Base-by-base conservation (phyloP, 2,113 vertebrate species). In the Elanus axillaris region DNA sequence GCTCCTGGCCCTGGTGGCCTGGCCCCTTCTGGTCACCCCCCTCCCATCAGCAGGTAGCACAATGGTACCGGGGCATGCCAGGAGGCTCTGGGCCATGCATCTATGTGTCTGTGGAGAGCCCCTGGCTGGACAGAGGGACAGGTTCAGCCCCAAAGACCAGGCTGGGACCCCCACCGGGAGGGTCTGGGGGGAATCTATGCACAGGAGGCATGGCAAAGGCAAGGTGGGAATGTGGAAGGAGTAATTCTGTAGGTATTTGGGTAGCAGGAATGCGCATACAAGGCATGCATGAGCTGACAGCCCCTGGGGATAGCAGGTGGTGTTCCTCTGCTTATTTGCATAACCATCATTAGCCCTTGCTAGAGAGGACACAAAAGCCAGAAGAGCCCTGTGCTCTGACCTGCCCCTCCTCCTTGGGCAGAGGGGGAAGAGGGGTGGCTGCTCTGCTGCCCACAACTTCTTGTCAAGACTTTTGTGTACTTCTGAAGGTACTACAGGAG, bases 241-340 rank as follows among this genome's bases (percentile, higher is more conserved):
- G 63, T 42, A 9, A 55, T 90, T 25, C 12, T 20, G 53, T 38
- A 40, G 81, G 86, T 60, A 94, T 96, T 85, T 93, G 90, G 82
- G 85, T 32, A 92, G 67, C 90, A 88, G 94, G 92, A 96, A 96
- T 96, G 95, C 8, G 78, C 95, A 94, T 96, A 45, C 52, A 5
- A 96, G 94, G 96, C 79, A 95, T 78, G 95, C 96, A 89, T 90
- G 95, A 93, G 79, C 85, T 45, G 81, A 36, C 73, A 76, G 90
- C 93, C 95, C 89, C 79, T 43, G 60, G 94, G 94, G 88, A 42
- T 7, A 71, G 90, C 96, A 94, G 94, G 86, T 95, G 96, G 22
- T 80, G 88, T 59, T 93, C 53, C 69, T 56, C 87, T 43, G 21
- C 0, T 1, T 25, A 64, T 94, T 96, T 96, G 66, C 92, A 86